Conservation (phyloP, 2,888 invertebrate species). For the Calameuta pallipes region DNA sequence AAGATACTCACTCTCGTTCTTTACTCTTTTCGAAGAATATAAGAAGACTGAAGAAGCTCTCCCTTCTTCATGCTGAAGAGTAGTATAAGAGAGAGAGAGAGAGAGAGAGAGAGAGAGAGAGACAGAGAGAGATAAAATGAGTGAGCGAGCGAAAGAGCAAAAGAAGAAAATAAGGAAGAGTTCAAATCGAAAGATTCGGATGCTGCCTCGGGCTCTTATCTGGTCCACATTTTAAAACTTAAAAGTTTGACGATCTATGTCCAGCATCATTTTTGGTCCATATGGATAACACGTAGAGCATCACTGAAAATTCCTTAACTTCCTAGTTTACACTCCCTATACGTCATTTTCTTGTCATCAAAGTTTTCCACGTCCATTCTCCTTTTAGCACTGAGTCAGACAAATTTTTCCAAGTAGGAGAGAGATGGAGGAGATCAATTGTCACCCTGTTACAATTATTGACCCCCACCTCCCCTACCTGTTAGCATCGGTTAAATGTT, state of each 20-base stretch:
- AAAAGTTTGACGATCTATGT: constrained; percentile 28
- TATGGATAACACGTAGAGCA: background rate
- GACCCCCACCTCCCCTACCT: too few species aligned
- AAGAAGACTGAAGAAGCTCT: background rate
- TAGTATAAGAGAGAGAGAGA: constrained; percentile 2
- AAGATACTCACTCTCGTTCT: constrained; percentile 1
- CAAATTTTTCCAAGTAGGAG: background rate
- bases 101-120: constrained; percentile 1
- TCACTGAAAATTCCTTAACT: background rate
- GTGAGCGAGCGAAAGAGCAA: constrained; percentile 35
- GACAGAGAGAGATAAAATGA: constrained; percentile 24
- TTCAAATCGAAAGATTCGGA: constrained; percentile 44
- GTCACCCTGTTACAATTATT: too few species aligned
- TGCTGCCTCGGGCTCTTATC: constrained; percentile 41
- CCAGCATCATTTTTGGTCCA: background rate
- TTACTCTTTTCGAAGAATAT: background rate
- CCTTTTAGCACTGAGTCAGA: background rate
- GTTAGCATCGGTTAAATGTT: too few species aligned
- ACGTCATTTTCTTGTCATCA: background rate
- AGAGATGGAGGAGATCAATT: too few species aligned
- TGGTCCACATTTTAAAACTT: constrained; percentile 50
- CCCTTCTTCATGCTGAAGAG: background rate
- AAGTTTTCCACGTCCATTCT: background rate
- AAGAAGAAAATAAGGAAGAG: constrained; percentile 37
- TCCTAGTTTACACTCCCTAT: background rate